A percentile compares a stretch with the other conserved stretches of the same genome.
Evolutionary conservation across 2,797 vertebrate species (phyloP).

Genomic region (Tapera naevia): DNA sequence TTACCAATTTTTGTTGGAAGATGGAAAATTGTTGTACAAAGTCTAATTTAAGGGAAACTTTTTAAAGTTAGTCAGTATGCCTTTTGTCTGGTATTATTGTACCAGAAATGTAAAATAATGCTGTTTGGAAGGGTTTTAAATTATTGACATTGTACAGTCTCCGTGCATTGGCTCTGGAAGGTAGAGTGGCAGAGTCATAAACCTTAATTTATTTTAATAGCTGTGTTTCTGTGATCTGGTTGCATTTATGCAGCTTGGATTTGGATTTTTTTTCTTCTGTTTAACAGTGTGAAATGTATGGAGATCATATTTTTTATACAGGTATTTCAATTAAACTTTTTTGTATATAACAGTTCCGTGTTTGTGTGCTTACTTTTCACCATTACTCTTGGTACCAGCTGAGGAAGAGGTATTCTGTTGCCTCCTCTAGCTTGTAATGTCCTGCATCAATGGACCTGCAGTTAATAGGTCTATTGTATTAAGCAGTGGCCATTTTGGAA

Average conservation of each 20-base stretch:
- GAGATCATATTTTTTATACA: conserved; percentile 98
- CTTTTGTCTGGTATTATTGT: conserved; percentile 82
- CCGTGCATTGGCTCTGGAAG: conserved; percentile 82
- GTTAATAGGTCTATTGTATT: not conserved
- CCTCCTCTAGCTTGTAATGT: not conserved
- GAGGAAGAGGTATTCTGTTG: not conserved
- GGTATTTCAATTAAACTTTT: conserved; percentile 96
- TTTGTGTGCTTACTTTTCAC: not conserved
- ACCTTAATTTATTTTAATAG: conserved; percentile 83
- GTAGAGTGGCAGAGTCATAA: conserved; percentile 80
- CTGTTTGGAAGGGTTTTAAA: conserved; percentile 78
- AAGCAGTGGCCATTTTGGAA: not conserved
- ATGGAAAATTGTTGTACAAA: conserved; percentile 82
- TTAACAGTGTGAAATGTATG: conserved; percentile 89
- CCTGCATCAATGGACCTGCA: not conserved
- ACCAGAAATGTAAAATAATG: conserved; percentile 78
- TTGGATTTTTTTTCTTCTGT: conserved; percentile 78
- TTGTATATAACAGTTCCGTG: conserved; percentile 80
- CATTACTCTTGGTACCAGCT: not conserved
- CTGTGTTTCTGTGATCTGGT: conserved; percentile 77
- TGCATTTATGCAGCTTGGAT: conserved; percentile 80
- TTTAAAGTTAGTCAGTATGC: conserved; percentile 74
- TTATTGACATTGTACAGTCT: conserved; percentile 88
- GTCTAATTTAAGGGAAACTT: conserved; percentile 79
- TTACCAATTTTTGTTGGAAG: conserved; percentile 79